Conservation (phyloP, 2,113 vertebrate genomes). For the Thymallus thymallus region DNA sequence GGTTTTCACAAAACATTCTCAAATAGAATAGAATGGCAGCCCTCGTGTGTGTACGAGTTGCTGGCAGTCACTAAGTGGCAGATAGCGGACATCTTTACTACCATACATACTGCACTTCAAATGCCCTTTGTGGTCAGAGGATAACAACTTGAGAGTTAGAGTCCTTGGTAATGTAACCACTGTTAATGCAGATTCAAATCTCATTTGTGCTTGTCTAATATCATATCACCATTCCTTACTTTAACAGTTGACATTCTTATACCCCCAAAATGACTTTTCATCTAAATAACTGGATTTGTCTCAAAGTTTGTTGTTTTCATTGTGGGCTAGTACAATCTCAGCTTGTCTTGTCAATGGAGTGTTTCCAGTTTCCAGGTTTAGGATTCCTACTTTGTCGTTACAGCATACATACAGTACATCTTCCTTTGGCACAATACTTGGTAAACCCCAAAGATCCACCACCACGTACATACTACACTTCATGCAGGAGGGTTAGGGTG, state of each 20-base stretch:
- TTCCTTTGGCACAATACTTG: conserved; percentile 75
- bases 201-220: conserved; percentile 65
- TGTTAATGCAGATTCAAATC: conserved; percentile 34
- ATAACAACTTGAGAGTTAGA: background rate
- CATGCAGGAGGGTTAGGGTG: conserved; percentile 57
- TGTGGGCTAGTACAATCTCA: background rate
- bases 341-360: conserved; percentile 11
- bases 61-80: conserved; percentile 29
- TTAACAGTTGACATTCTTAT: background rate
- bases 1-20: conserved; percentile 24
- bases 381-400: conserved; percentile 23
- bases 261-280: background rate
- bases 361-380: conserved; percentile 9
- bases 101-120: conserved; percentile 41
- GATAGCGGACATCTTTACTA: conserved; percentile 15
- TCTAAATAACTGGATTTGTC: background rate
- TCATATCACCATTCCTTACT: background rate
- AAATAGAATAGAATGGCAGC: conserved; percentile 32
- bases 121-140: background rate
- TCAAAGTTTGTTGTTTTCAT: background rate
- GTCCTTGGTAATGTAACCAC: conserved; percentile 42
- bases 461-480: conserved; percentile 39
- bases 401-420: conserved; percentile 52
- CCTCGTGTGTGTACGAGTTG: conserved; percentile 30
- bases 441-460: conserved; percentile 46